Evolutionary conservation across 1,140 invertebrate genomes (phyloP).

Genomic region (Drosophila santomea): DNA sequence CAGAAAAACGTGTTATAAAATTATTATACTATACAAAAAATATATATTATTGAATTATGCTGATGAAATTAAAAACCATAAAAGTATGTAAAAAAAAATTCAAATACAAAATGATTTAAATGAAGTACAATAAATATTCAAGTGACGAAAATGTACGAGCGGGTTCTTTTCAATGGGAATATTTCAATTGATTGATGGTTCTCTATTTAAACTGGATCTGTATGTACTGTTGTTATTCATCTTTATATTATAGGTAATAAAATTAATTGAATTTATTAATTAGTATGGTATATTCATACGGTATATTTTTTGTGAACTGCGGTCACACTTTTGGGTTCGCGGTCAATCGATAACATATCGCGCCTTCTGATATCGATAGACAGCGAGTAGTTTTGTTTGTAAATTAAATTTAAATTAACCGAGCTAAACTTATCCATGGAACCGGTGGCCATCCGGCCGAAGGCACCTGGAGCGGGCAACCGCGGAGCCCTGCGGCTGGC

Average conservation of each 20-base stretch:
- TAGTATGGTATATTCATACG: not conserved
- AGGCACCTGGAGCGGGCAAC: not conserved
- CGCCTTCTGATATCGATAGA: not conserved
- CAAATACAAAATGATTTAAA: slow-evolving; percentile 63
- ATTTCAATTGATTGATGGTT: not conserved
- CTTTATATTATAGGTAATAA: no score
- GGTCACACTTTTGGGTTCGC: no score
- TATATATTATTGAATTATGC: slow-evolving; percentile 63
- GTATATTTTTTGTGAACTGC: no score
- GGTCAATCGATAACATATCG: not conserved
- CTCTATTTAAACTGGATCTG: no score
- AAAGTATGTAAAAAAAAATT: slow-evolving; percentile 50
- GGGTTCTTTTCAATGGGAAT: not conserved
- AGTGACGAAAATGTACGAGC: slow-evolving; percentile 48
- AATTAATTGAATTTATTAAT: not conserved
- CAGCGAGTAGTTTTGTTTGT: not conserved
- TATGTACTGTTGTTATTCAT: no score
- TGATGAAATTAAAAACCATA: slow-evolving; percentile 53
- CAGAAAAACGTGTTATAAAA: slow-evolving; percentile 55
- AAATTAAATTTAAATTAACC: no score
- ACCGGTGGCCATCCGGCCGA: slow-evolving; percentile 15
- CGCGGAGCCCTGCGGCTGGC: not conserved
- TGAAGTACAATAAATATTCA: slow-evolving; percentile 67
- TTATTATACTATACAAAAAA: slow-evolving; percentile 54
- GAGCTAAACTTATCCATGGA: not conserved